Evolutionary conservation across 1,140 invertebrate genomes (phyloP), one percentile per base, ranked within the genome.

Genomic region (Drosophila nikananu): DNA sequence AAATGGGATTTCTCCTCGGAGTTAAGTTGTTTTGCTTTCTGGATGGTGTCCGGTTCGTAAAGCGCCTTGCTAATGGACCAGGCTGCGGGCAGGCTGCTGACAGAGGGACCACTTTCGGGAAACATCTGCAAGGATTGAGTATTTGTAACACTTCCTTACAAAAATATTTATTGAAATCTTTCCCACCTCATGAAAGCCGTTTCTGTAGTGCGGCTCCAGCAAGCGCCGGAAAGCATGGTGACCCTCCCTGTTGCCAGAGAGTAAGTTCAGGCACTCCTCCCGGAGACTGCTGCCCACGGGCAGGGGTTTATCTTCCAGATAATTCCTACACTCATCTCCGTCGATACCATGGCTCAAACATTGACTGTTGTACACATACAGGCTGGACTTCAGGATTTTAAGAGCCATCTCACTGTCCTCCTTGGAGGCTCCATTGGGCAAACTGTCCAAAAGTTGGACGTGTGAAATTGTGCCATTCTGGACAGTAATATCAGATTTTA

Each of bases 391-490:
- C 0, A 93, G 62, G 21, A 93, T 84, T 41, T 93, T 83, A 2
- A 83, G 59, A 0, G 90, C 92, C 15, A 93, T 67, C 2, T 86
- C 73, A 32, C 83, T 87, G 54, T 92, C 83, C 30, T 75, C 30
- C 37, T 81, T 77, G 0, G 91, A 80, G 27, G 81, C 77, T 17
- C 66, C 21, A 27, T 75, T 91, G n/a, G 92, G 92, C 19, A 93
- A 51, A 13, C 78, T 79, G 15, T 93, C 92, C 66, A 93, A 46
- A 8, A 91, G 44, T 52, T 92, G 83, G 0, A 54, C 54, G 15
- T 93, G 92, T 3, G 92, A 93, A 23, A 93, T 59, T 15, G 71
- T 86, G 15, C 90, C 91, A 57, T 92, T 91, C 59, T 83, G 41
- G 1, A 92, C 91, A n/a, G 81, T 81, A 15, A 92, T 81, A 3